Percentiles rank a stretch among this genome's conserved stretches.
Conservation (phyloP, 2,888 invertebrate species). For the Drosophila quinaria region DNA sequence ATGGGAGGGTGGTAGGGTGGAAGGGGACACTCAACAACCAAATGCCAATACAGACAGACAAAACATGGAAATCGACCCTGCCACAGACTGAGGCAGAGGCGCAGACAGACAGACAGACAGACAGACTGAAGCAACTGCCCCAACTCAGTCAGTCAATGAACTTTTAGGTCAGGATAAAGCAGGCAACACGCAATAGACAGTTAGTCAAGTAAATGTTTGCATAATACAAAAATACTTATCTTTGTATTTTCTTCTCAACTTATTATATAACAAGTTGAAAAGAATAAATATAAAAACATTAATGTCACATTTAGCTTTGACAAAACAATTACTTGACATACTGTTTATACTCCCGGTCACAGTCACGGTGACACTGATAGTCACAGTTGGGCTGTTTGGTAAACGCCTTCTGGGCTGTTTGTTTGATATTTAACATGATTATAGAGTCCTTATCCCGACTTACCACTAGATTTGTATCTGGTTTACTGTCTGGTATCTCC, state of each 20-base stretch:
- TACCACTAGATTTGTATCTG: conserved; percentile 33
- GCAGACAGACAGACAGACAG: too few relatives aligned
- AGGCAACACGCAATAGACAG: conserved; percentile 59
- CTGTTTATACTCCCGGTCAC: conserved; percentile 6
- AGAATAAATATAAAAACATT: too few relatives aligned
- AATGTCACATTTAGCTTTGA: not conserved
- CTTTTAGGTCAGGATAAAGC: conserved; percentile 67
- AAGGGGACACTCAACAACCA: conserved; percentile 10
- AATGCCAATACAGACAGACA: conserved; percentile 64
- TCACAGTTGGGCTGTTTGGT: conserved; percentile 6
- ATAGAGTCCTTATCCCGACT: conserved; percentile 28
- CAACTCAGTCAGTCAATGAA: conserved; percentile 69
- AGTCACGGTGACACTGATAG: conserved; percentile 9
- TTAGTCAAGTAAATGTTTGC: not conserved
- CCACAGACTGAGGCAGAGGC: conserved; percentile 6
- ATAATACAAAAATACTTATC: not conserved
- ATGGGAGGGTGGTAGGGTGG: not conserved
- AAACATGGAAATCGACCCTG: conserved; percentile 32
- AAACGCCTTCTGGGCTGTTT: conserved; percentile 32
- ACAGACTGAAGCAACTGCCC: conserved; percentile 49
- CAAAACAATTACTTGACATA: not conserved
- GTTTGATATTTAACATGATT: conserved; percentile 14
- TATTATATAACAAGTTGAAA: not conserved
- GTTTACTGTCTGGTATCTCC: conserved; percentile 6
- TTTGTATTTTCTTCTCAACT: not conserved